phyloP scores from a whole-genome alignment of 2,113 vertebrate genomes.

The Meles meles region DNA sequence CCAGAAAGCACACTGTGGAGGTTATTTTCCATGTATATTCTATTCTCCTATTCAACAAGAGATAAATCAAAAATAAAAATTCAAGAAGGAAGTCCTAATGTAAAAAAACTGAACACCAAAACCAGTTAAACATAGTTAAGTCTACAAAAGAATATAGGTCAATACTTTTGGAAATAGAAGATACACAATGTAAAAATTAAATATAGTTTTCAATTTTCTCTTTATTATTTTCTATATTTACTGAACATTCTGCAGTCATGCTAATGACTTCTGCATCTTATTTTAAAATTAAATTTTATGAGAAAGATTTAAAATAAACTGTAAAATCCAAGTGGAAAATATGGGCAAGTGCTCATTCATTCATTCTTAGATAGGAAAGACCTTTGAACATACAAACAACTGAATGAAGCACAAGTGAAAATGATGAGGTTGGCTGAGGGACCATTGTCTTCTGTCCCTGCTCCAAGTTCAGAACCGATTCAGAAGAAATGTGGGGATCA shows the following conservation, averaged over 20 bases:
- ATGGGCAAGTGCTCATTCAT: neutral
- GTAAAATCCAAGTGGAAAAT: neutral
- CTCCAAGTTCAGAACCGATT: neutral
- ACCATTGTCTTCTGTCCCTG: neutral
- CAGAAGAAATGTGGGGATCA: neutral
- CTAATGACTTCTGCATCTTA: neutral
- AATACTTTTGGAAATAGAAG: neutral
- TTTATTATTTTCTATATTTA: constrained; percentile 4
- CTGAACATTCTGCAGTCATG: neutral
- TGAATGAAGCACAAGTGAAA: neutral
- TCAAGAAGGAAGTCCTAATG: neutral
- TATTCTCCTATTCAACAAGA: neutral
- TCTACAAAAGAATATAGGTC: neutral
- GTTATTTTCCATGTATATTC: neutral
- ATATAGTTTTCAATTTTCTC: neutral
- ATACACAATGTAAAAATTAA: constrained; percentile 16
- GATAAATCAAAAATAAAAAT: neutral
- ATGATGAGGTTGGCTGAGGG: neutral
- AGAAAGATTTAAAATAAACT: neutral
- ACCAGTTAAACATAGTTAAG: neutral
- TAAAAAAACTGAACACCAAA: neutral
- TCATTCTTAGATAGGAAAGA: neutral
- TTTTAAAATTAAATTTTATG: neutral
- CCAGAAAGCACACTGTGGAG: neutral
- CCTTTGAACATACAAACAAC: neutral